phyloP scores from a whole-genome alignment of 1,140 invertebrate genomes.

The Delia radicum region DNA sequence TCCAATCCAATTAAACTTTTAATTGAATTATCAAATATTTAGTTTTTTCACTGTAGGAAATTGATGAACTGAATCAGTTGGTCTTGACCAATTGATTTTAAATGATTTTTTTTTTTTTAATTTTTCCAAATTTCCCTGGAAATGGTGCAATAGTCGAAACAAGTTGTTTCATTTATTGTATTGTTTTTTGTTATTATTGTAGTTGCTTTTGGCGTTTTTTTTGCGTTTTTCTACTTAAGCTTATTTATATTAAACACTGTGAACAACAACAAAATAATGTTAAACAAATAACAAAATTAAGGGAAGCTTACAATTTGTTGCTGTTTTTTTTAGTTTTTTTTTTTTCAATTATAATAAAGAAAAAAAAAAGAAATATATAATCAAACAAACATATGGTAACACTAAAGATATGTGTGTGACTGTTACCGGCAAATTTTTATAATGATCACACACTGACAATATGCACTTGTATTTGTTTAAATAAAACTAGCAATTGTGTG shows the following conservation, averaged over 20 bases:
- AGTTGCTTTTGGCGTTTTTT: neutral
- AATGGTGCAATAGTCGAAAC: no score
- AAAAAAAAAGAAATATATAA: neutral
- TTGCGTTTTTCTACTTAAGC: neutral
- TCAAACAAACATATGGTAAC: neutral
- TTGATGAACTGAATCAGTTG: no score
- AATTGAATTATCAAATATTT: no score
- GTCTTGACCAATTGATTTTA: no score
- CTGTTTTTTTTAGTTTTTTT: neutral
- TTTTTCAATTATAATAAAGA: neutral
- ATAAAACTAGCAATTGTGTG: no score
- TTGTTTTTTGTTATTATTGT: neutral
- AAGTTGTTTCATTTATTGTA: no score
- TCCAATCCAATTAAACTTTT: no score
- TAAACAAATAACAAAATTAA: neutral
- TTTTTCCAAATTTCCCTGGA: no score
- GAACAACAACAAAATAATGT: neutral
- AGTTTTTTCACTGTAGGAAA: no score
- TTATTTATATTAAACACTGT: slow-evolving; percentile 1
- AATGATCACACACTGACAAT: no score
- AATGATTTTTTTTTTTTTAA: no score
- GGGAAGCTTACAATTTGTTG: neutral
- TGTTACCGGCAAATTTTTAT: neutral
- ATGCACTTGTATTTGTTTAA: no score
- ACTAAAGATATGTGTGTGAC: neutral